Evolutionary conservation across 2,797 vertebrate genomes (phyloP).

Genomic region (Heterohyrax brucei): DNA sequence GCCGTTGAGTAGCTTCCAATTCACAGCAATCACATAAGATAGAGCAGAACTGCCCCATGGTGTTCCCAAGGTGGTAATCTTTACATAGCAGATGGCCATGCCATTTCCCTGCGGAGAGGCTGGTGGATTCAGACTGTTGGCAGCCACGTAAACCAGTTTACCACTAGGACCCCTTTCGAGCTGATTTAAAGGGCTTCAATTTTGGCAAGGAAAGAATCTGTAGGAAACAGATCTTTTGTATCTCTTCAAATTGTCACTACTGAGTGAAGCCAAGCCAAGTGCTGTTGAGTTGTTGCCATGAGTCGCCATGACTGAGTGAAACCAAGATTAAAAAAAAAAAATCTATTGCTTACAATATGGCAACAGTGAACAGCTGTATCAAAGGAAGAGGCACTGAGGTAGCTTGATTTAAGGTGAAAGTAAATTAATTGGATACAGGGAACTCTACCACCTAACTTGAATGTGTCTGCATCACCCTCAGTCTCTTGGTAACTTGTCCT

Average conservation of each 20-base stretch:
- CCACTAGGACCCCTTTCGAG: neutral
- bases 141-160: neutral
- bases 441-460: neutral
- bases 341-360: neutral
- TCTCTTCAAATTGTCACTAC: neutral
- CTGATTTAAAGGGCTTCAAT: neutral
- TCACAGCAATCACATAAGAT: neutral
- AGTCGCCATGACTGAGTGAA: neutral
- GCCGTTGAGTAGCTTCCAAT: neutral
- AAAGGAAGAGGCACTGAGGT: neutral
- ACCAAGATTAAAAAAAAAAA: neutral
- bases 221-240: neutral
- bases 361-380: neutral
- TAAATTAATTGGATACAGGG: neutral
- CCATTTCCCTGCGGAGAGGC: neutral
- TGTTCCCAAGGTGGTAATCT: neutral
- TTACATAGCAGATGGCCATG: neutral
- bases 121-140: neutral
- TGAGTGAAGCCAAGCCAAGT: neutral
- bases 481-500: neutral
- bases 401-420: neutral
- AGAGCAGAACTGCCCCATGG: neutral
- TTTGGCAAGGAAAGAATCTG: slow-evolving; percentile 11
- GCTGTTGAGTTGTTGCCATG: too few species aligned
- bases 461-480: neutral